Conservation (phyloP, 2,113 vertebrate species). For the Pycnonotus jocosus region DNA sequence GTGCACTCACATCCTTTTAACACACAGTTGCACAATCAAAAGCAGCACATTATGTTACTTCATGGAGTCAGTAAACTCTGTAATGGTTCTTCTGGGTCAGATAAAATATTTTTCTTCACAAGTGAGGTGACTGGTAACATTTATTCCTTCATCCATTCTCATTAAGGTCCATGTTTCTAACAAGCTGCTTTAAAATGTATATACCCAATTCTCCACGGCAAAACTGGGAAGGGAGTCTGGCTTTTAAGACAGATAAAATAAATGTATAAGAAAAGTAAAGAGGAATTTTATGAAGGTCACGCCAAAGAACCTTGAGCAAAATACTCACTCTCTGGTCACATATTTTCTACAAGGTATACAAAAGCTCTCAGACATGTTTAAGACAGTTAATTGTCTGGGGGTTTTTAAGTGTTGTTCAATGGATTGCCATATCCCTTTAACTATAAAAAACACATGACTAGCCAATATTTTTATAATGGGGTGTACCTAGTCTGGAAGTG, state of each 20-base stretch:
- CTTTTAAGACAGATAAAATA: not conserved
- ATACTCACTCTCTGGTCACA: not conserved
- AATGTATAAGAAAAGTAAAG: not conserved
- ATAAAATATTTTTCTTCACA: constrained; percentile 43
- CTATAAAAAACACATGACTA: not conserved
- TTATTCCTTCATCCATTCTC: constrained; percentile 27
- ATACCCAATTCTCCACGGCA: not conserved
- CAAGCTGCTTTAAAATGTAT: not conserved
- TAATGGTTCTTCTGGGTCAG: constrained; percentile 37
- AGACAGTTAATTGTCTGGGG: not conserved
- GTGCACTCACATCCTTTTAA: constrained; percentile 23
- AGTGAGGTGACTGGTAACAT: constrained; percentile 25
- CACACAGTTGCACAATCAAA: constrained; percentile 30
- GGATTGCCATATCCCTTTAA: not conserved
- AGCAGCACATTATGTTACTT: constrained; percentile 43
- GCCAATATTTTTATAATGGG: not conserved
- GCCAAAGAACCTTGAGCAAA: not conserved
- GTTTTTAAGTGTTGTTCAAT: not conserved
- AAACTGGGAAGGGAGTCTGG: not conserved
- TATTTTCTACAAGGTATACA: not conserved
- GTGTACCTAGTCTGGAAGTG: not conserved
- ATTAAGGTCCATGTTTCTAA: constrained; percentile 21
- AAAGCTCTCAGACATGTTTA: not conserved
- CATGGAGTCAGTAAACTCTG: constrained; percentile 34
- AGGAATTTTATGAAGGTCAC: not conserved